These are phyloP conservation scores for Elephas maximus DNA, from an alignment of 2,113 vertebrate genomes.

Conservation along the genomic window DNA sequence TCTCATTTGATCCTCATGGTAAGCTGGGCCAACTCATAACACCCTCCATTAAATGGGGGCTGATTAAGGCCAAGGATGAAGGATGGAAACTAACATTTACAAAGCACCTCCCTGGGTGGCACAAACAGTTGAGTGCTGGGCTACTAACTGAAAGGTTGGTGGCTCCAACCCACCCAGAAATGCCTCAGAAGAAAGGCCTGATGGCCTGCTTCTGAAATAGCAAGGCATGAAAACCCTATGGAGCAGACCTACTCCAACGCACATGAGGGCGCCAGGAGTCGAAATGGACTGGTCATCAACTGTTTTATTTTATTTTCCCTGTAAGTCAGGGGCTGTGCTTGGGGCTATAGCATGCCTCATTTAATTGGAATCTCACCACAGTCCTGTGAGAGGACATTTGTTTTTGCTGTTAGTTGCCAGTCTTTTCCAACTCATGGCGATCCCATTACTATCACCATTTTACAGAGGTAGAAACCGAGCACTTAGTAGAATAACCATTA, in stretches of 20 bases:
- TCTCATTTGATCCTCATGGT: background rate
- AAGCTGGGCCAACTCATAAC: background rate
- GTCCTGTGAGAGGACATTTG: background rate
- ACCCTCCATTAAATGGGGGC: background rate
- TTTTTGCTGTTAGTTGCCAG: background rate
- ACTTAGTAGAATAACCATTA: background rate
- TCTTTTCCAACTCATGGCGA: background rate
- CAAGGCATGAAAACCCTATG: background rate
- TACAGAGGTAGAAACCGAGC: background rate
- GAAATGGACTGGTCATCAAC: background rate
- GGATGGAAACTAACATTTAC: background rate
- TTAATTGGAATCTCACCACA: background rate
- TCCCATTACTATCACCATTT: background rate
- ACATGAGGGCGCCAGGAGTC: background rate
- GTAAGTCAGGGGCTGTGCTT: background rate
- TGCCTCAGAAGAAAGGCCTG: background rate
- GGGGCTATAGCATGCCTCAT: background rate
- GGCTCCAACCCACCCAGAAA: background rate
- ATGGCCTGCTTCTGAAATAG: background rate
- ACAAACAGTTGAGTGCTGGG: background rate
- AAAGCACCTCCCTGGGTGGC: background rate
- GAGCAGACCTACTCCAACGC: background rate
- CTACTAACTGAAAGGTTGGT: background rate
- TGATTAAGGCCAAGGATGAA: background rate
- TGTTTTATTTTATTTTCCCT: background rate